These are phyloP conservation scores for Drosophila pseudotakahashii DNA, from an alignment of 2,888 invertebrate genomes.

Conservation along the genomic window DNA sequence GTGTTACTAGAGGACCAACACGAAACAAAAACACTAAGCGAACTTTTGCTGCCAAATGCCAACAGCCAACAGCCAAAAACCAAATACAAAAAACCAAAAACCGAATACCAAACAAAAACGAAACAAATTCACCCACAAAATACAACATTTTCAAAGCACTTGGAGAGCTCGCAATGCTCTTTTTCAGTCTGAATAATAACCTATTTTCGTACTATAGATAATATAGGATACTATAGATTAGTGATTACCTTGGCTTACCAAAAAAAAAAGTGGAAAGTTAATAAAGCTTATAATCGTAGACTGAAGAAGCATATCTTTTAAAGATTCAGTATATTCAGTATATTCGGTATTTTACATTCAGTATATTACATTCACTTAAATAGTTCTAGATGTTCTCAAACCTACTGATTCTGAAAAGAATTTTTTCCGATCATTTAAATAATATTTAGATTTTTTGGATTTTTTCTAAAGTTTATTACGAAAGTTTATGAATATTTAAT, in stretches of 20 bases:
- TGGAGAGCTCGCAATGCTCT: constrained; percentile 23
- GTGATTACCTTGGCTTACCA: too few species aligned
- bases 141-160: constrained; percentile 6
- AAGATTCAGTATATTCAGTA: too few species aligned
- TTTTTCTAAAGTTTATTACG: too few species aligned
- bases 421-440: too few species aligned
- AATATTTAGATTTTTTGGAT: too few species aligned
- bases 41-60: constrained; percentile 19
- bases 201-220: too few species aligned
- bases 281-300: not conserved
- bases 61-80: constrained; percentile 1
- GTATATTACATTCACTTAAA: not conserved
- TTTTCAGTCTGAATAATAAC: not conserved
- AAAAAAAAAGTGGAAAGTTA: not conserved
- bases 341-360: too few species aligned
- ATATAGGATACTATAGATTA: too few species aligned
- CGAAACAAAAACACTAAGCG: constrained; percentile 15
- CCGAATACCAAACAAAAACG: not conserved
- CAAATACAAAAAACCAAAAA: not conserved
- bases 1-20: constrained; percentile 39
- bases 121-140: constrained; percentile 9
- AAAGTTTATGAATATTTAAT: too few species aligned
- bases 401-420: too few species aligned
- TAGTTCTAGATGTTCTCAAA: too few species aligned
- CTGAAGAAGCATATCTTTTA: not conserved